These are phyloP conservation scores for Eidolon dupreanum DNA, from an alignment of 2,797 vertebrate species.

Conservation along the genomic window DNA sequence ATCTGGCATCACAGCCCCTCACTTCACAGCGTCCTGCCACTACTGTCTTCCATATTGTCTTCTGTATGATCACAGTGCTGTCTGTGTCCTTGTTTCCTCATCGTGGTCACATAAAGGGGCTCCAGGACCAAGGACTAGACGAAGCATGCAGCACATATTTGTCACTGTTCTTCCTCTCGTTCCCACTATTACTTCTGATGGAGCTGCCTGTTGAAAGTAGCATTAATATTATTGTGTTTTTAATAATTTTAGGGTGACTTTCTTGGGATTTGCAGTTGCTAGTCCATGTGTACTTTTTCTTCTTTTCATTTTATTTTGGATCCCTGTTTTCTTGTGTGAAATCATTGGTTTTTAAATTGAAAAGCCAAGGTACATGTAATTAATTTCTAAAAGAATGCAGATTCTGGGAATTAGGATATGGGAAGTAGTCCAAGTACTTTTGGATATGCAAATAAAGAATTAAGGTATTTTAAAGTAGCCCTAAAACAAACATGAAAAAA, in stretches of 20 bases:
- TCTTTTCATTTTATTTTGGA: not conserved
- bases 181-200: not conserved
- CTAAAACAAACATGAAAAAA: slow-evolving; percentile 47
- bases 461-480: slow-evolving; percentile 37
- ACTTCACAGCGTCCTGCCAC: no score
- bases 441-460: slow-evolving; percentile 49
- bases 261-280: not conserved
- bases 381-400: slow-evolving; percentile 14
- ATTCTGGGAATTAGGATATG: not conserved
- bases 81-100: not conserved
- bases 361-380: not conserved
- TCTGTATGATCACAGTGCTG: not conserved
- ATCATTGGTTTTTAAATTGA: slow-evolving; percentile 7
- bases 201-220: not conserved
- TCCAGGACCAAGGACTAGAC: not conserved
- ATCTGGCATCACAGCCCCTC: not conserved
- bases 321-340: not conserved
- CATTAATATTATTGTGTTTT: not conserved
- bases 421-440: not conserved
- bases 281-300: not conserved
- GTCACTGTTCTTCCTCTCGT: not conserved
- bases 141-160: not conserved
- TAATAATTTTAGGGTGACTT: not conserved
- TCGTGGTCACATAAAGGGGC: accelerated
- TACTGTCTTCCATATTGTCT: not conserved